These are phyloP conservation scores for Scarus forsteni DNA, from an alignment of 2,797 vertebrate genomes.

Conservation along the genomic window DNA sequence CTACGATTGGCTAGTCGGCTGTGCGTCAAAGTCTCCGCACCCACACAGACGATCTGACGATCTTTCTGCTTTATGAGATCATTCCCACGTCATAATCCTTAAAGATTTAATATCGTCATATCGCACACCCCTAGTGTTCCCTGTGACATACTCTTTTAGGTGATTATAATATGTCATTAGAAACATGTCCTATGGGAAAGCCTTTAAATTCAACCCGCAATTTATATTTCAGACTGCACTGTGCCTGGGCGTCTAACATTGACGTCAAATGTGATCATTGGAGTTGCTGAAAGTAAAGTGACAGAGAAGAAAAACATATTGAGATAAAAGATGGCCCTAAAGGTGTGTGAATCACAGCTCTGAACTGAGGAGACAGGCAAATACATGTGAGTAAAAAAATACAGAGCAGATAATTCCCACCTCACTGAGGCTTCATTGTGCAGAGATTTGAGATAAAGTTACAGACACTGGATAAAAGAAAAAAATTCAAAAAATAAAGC, in stretches of 20 bases:
- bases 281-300: slow-evolving; percentile 10
- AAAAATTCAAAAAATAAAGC: neutral
- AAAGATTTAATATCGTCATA: no score
- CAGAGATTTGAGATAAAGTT: neutral
- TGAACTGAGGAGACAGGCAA: slow-evolving; percentile 19
- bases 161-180: neutral
- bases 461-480: slow-evolving; percentile 12
- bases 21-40: no score
- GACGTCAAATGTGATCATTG: slow-evolving; percentile 31
- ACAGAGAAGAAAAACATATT: slow-evolving; percentile 23
- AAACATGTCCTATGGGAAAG: neutral
- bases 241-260: neutral
- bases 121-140: no score
- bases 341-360: slow-evolving; percentile 42
- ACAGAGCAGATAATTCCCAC: slow-evolving; percentile 2
- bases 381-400: slow-evolving; percentile 20
- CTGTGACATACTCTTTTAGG: neutral
- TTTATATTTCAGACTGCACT: no score
- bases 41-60: no score
- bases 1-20: no score
- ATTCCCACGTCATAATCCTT: no score
- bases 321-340: slow-evolving; percentile 39
- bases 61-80: no score
- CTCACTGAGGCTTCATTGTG: neutral
- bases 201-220: no score